These are phyloP conservation scores for Acleris laterana DNA, from an alignment of 2,888 invertebrate genomes.

Conservation along the genomic window DNA sequence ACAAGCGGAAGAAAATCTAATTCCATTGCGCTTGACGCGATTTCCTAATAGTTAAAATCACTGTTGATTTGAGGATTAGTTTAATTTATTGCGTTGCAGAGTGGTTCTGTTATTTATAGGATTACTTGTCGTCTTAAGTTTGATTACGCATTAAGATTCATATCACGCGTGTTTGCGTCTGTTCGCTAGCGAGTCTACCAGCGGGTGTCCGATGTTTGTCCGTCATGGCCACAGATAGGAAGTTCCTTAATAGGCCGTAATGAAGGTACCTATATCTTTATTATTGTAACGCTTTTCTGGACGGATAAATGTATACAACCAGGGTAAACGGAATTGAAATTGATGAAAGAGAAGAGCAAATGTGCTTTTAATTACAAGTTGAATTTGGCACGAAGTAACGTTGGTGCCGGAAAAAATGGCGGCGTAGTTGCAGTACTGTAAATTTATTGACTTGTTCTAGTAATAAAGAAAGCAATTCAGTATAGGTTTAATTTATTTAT, in stretches of 20 bases:
- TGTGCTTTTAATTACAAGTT: constrained; percentile 11
- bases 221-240: constrained; percentile 27
- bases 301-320: constrained; percentile 5
- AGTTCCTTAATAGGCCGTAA: constrained; percentile 14
- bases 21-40: not conserved
- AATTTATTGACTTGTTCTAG: not conserved
- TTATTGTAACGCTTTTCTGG: constrained; percentile 2
- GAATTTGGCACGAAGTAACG: constrained; percentile 11
- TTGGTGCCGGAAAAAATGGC: not conserved
- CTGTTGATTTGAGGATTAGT: constrained; percentile 7
- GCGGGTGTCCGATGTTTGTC: constrained; percentile 28
- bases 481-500: not conserved
- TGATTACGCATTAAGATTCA: constrained; percentile 25
- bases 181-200: constrained; percentile 3
- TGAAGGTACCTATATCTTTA: constrained; percentile 11
- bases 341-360: not conserved
- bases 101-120: constrained; percentile 9
- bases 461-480: not conserved
- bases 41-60: constrained; percentile 3
- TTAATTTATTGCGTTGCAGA: constrained; percentile 8
- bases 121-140: constrained; percentile 11
- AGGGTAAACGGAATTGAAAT: constrained; percentile 10
- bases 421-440: not conserved
- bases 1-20: constrained; percentile 23
- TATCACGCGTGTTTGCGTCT: constrained; percentile 12